These are phyloP conservation scores for Micronycteris hirsuta DNA, from an alignment of 2,113 vertebrate genomes.

Conservation along the genomic window DNA sequence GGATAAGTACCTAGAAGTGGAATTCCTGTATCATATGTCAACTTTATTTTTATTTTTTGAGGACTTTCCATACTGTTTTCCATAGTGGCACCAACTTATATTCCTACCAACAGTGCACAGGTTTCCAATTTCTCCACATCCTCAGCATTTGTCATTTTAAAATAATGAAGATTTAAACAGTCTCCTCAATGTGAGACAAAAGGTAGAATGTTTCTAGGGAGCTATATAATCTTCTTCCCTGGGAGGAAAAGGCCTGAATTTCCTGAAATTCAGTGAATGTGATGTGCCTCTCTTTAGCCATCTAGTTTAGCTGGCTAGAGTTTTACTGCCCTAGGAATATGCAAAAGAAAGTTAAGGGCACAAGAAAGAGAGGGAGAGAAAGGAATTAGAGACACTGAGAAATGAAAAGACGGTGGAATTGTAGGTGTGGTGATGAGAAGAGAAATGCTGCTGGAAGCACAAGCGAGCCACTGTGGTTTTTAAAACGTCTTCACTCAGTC, in stretches of 20 bases:
- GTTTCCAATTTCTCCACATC: neutral
- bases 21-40: neutral
- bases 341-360: neutral
- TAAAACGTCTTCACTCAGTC: neutral
- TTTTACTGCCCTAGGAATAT: neutral
- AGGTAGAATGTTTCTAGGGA: neutral
- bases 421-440: neutral
- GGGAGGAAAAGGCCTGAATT: rapidly evolving
- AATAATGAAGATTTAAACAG: neutral
- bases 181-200: neutral
- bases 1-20: neutral
- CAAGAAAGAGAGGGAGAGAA: neutral
- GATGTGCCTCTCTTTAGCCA: neutral
- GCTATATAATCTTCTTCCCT: neutral
- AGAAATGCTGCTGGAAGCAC: rapidly evolving
- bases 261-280: neutral
- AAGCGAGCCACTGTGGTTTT: too few species aligned
- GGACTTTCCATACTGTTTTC: neutral
- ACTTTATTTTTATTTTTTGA: neutral
- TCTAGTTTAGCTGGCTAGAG: neutral
- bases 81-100: neutral
- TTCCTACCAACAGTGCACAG: neutral
- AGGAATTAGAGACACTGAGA: neutral
- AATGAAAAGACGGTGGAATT: rapidly evolving
- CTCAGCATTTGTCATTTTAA: neutral